A percentile compares a stretch with the other conserved stretches of the same genome.
Evolutionary conservation across 2,888 invertebrate genomes (phyloP).

Genomic region (Meteorus cinctellus): DNA sequence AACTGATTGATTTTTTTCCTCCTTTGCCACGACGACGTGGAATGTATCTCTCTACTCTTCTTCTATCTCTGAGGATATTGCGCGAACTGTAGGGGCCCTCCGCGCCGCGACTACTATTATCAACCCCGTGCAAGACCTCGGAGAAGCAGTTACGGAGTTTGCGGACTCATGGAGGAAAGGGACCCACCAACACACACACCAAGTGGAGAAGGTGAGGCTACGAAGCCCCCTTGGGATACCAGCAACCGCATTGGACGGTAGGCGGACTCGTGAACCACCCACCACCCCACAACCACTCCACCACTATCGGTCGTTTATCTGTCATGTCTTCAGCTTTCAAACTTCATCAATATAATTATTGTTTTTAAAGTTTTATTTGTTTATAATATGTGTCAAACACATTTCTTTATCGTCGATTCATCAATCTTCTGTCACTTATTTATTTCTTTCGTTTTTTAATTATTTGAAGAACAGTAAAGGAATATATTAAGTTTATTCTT

Average conservation of each 20-base stretch:
- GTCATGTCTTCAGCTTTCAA: conserved; percentile 41
- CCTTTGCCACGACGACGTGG: conserved; percentile 16
- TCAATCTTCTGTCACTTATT: background rate
- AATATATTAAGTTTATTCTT: no score
- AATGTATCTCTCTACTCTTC: conserved; percentile 4
- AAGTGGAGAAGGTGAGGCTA: conserved; percentile 62
- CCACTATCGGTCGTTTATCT: conserved; percentile 44
- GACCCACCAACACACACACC: conserved; percentile 55
- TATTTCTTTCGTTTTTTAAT: background rate
- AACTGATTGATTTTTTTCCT: conserved; percentile 41
- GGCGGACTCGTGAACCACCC: conserved; percentile 65
- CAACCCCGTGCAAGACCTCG: conserved; percentile 52
- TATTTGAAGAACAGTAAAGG: no score
- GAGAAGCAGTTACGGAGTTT: conserved; percentile 46
- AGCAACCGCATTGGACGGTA: conserved; percentile 72
- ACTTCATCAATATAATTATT: conserved; percentile 41
- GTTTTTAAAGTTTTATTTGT: background rate
- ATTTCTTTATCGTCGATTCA: background rate
- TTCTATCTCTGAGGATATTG: conserved; percentile 50
- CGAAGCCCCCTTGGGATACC: conserved; percentile 70
- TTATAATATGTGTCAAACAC: background rate
- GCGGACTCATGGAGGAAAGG: conserved; percentile 60
- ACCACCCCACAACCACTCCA: conserved; percentile 39
- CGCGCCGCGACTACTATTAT: conserved; percentile 62
- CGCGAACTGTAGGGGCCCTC: conserved; percentile 54